A percentile compares a stretch with the other conserved stretches of the same genome.
Evolutionary conservation across 1,140 invertebrate genomes (phyloP).

Genomic region (Calosoma granatense): DNA sequence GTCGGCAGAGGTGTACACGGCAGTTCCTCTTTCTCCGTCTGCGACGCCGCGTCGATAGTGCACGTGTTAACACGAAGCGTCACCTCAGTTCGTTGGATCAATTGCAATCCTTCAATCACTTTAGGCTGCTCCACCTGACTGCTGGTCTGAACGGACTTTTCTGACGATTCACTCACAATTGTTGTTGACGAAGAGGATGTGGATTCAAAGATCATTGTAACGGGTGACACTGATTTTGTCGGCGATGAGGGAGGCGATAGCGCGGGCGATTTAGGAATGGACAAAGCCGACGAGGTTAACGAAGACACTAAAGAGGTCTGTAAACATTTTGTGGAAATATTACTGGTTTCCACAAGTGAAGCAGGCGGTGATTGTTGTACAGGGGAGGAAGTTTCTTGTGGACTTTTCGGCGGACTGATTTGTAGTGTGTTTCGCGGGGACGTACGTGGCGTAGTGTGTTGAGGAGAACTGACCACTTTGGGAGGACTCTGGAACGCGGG

Average conservation of each 20-base stretch:
- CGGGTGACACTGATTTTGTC: conserved; percentile 26
- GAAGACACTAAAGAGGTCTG: conserved; percentile 12
- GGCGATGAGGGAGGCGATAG: conserved; percentile 27
- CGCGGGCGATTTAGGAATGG: conserved; percentile 24
- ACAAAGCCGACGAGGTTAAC: conserved; percentile 14
- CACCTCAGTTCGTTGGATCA: conserved; percentile 51
- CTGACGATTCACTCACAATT: conserved; percentile 20
- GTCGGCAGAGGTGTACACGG: conserved; percentile 30
- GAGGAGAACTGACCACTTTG: background rate
- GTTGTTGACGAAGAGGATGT: too few species aligned
- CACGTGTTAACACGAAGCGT: conserved; percentile 46
- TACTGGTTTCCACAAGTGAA: background rate
- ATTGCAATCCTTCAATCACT: conserved; percentile 40
- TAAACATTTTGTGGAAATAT: too few species aligned
- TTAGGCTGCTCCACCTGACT: conserved; percentile 27
- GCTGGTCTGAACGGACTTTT: conserved; percentile 25
- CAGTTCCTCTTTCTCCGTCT: conserved; percentile 42
- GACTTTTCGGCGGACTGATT: background rate
- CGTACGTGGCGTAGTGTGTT: background rate
- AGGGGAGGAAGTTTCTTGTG: too few species aligned
- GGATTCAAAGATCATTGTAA: conserved; percentile 16
- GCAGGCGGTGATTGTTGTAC: background rate
- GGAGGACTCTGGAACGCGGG: too few species aligned
- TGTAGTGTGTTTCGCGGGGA: background rate
- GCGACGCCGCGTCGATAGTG: conserved; percentile 50